These are phyloP conservation scores for Leptinotarsa defecta DNA, from an alignment of 1,140 invertebrate species.

Conservation along the genomic window DNA sequence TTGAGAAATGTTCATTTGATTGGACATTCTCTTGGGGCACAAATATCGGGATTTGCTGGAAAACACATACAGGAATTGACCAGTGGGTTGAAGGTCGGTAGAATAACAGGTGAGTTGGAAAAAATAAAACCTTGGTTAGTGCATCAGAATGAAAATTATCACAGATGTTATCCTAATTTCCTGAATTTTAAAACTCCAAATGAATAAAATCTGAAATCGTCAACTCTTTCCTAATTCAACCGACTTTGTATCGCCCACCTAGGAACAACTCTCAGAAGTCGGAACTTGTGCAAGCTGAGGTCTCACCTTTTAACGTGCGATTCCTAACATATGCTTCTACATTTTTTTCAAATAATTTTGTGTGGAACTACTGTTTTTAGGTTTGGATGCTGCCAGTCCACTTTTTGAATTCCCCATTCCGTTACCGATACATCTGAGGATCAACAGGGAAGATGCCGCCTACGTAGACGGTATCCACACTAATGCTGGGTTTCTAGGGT, in stretches of 20 bases:
- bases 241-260: too few relatives aligned
- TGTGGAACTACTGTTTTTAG: conserved; percentile 43
- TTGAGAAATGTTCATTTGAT: conserved; percentile 59
- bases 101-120: conserved; percentile 59
- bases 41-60: conserved; percentile 64
- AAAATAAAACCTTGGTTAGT: too few relatives aligned
- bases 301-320: too few relatives aligned
- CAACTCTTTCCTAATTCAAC: too few relatives aligned
- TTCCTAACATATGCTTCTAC: too few relatives aligned
- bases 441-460: conserved; percentile 67
- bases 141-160: too few relatives aligned
- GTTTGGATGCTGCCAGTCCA: conserved; percentile 70
- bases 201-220: too few relatives aligned
- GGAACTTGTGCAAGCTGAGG: too few relatives aligned
- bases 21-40: conserved; percentile 66
- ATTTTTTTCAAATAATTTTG: background rate
- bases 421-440: conserved; percentile 30
- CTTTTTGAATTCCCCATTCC: conserved; percentile 41
- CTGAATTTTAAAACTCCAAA: too few relatives aligned
- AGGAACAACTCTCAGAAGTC: too few relatives aligned
- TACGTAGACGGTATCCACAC: conserved; percentile 93
- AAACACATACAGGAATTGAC: conserved; percentile 48
- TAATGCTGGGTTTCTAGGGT: conserved; percentile 78
- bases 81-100: conserved; percentile 57
- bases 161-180: too few relatives aligned